Evolutionary conservation across 2,888 invertebrate genomes (phyloP), one percentile per base, ranked within the genome.

Genomic region (Entomobrya multifasciata): DNA sequence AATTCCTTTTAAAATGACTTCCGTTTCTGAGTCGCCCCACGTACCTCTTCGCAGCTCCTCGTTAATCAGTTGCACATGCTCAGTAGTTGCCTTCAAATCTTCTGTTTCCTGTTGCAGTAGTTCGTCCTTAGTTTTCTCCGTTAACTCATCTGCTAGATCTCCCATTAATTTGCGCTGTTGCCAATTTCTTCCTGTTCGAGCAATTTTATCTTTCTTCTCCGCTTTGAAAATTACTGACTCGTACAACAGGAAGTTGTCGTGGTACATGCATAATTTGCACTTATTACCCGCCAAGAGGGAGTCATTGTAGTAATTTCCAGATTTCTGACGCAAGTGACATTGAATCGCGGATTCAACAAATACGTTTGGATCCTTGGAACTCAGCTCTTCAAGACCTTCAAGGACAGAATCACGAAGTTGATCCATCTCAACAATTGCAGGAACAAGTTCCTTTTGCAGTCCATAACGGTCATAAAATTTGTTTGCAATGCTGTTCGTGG

Each of bases 21-120:
- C 90, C 90, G 94, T 93, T 72, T 94, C 93, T 76, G 94, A 94
- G 57, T 95, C 94, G 90, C 94, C 94, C 94, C 95, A 95, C 49
- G 93, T 94, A 0, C 95, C 95, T 90, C 94, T 93, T 6, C 94
- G 93, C 47, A 92, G 91, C 41, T 92, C 91, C 27, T 91, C 91
- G 70, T 91, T 87, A 2, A 91, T 78, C 17, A 89, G 85, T 6
- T 90, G 88, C 1, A 90, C 91, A 82, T 92, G 91, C 30, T 91
- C 93, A 15, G 92, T 92, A 15, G 92, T 88, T 10, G 92, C 91
- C 60, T 93, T 92, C 17, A 91, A 74, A 44, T 90, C 90, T 74
- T 91, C 90, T 55, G 90, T 87, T 78, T 91, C 91, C 67, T 89
- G 87, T 41, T 87, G 76, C 15, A 91, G 76, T 22, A 88, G 76